Base-by-base conservation (phyloP, 1,140 invertebrate species). In the Meloidogyne exigua region DNA sequence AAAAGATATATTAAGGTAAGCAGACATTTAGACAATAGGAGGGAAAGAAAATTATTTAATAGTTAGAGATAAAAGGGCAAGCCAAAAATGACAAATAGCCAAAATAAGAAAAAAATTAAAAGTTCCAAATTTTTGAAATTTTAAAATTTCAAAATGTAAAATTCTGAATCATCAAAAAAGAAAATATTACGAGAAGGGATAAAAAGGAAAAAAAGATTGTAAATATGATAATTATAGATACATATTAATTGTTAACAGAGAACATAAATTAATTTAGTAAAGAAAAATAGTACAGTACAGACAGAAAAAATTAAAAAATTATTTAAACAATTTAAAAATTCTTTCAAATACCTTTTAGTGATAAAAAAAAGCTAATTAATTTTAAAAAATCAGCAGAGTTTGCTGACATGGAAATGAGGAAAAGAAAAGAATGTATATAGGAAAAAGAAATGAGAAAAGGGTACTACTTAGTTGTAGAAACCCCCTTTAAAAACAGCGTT, bases 341-440 rank as follows among this genome's bases (percentile, higher is more conserved):
- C 7, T 32, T 32, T 32, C 28, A 32, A 32, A 32, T 3, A 32
- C 2, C 7, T 32, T 32, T 32, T 32, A n/a, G 49, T 57, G 49
- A 57, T 57, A 57, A 57, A 57, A 57, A 3, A 57, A 57, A 39
- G 13, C 42, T 15, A 44, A 44, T 44, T 44, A 44, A 44, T 44
- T 2, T 18, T n/a, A 57, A 7, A n/a, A 57, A 57, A 49, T 57
- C 49, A 57, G 5, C n/a, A n/a, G 36, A 39, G 18, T 57, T 57
- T 57, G 18, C 49, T n/a, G 49, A n/a, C 44, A 49, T 36, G 68
- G 21, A 44, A 57, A 69, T 57, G 66, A 68, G 39, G 39, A 11
- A 26, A 36, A n/a, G 7, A 42, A n/a, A 25, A 21, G 15, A 39
- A 67, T 3, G n/a, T 3, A 32, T 2, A 65, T 25, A 25, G 28